Evolutionary conservation across 2,888 invertebrate species (phyloP).

Genomic region (Resseliella maxima): DNA sequence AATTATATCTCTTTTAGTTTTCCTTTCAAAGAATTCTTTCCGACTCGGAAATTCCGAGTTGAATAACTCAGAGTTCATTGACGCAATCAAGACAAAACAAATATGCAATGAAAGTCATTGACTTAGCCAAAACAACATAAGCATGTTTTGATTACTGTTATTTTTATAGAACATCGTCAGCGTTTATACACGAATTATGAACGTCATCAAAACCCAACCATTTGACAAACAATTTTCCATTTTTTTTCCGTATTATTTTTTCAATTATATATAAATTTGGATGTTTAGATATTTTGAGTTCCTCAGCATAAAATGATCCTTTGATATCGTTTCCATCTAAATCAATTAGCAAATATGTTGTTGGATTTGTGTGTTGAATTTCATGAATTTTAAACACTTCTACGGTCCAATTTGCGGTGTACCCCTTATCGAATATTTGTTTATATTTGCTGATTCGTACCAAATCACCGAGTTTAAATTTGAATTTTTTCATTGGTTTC

Average conservation of each 20-base stretch:
- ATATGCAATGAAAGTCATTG: too few species aligned
- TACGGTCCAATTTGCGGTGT: conserved; percentile 63
- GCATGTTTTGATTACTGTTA: too few species aligned
- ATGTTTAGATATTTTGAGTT: conserved; percentile 62
- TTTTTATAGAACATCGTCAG: not conserved
- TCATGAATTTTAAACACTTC: conserved; percentile 62
- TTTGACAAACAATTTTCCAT: not conserved
- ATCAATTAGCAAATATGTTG: conserved; percentile 61
- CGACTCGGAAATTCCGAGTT: too few species aligned
- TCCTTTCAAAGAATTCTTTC: too few species aligned
- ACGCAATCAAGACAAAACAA: too few species aligned
- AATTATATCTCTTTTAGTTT: too few species aligned
- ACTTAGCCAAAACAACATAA: not conserved
- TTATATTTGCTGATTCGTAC: conserved; percentile 61
- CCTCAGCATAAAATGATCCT: conserved; percentile 63
- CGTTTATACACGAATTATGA: conserved; percentile 2
- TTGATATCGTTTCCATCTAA: conserved; percentile 61
- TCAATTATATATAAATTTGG: conserved; percentile 63
- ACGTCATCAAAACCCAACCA: not conserved
- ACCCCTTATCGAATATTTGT: conserved; percentile 61
- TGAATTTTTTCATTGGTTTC: conserved; percentile 51
- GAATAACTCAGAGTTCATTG: too few species aligned
- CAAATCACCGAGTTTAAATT: conserved; percentile 60
- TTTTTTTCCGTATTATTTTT: conserved; percentile 59
- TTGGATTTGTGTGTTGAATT: conserved; percentile 61